phyloP scores from a whole-genome alignment of 92 coral and sea anemone species.

The Porites cylindrica region DNA sequence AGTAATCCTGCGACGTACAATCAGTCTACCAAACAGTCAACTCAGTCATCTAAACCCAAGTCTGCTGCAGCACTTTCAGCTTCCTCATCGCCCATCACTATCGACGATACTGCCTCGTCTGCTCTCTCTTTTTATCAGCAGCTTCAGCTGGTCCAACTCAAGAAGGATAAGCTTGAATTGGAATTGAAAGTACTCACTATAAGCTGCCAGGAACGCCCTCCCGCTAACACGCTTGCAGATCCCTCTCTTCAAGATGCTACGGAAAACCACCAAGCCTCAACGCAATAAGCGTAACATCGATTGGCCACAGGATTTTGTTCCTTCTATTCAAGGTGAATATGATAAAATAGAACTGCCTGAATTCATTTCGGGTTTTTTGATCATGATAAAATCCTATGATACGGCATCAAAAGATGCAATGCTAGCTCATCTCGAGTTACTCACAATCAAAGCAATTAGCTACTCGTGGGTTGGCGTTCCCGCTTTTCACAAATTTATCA shows the following conservation, averaged over 20 bases:
- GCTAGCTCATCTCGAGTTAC: neutral
- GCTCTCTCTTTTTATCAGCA: neutral
- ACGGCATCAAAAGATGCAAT: neutral
- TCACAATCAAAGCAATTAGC: neutral
- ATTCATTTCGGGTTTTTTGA: neutral
- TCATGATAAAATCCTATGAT: neutral
- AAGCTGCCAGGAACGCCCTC: conserved; percentile 15
- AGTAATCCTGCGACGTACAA: neutral
- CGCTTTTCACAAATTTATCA: neutral
- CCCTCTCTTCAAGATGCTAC: neutral
- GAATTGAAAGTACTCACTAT: neutral
- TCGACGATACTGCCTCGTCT: neutral
- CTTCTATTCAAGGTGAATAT: conserved; percentile 1
- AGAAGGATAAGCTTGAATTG: neutral
- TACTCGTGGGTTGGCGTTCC: conserved; percentile 10
- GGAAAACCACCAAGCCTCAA: neutral
- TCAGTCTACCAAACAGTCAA: neutral
- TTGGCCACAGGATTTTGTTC: conserved; percentile 13
- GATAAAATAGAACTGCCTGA: conserved; percentile 1
- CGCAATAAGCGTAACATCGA: neutral
- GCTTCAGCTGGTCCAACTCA: conserved; percentile 1
- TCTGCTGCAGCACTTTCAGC: neutral
- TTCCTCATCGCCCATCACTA: neutral
- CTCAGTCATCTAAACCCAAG: neutral
- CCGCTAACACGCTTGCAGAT: neutral